Conservation (phyloP, 2,113 vertebrate genomes). For the Crotalus viridis region DNA sequence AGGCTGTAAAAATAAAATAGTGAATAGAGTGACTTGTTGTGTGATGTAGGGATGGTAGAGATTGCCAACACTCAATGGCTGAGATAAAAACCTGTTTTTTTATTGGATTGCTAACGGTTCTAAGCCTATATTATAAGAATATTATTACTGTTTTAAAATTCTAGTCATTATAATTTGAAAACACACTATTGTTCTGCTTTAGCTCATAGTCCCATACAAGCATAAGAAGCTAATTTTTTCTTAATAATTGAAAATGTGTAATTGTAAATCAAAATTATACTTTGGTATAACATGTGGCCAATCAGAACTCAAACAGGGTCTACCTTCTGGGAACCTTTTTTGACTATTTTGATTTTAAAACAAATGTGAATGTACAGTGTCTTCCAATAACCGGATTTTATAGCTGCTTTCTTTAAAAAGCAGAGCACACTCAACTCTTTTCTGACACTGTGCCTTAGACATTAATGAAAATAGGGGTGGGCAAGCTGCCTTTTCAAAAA, state of each 20-base stretch:
- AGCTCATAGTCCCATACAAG: neutral
- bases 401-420: neutral
- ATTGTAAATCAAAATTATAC: neutral
- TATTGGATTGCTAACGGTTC: neutral
- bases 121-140: neutral
- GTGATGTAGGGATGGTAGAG: slow-evolving; percentile 13
- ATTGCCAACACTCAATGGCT: neutral
- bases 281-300: neutral
- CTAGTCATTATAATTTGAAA: neutral
- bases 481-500: neutral
- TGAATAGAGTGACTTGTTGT: slow-evolving; percentile 7
- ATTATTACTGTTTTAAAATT: neutral
- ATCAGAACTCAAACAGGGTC: neutral
- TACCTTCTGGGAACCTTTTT: neutral
- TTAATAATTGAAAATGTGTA: neutral
- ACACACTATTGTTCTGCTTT: neutral
- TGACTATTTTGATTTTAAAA: neutral
- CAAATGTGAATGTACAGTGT: neutral
- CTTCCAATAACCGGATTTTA: neutral
- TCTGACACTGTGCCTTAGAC: neutral
- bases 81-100: neutral
- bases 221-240: neutral
- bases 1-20: slow-evolving; percentile 22
- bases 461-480: neutral
- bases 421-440: neutral